A percentile compares a stretch with the other conserved stretches of the same genome.
phyloP scores from a whole-genome alignment of 2,888 invertebrate genomes.

The Ennomos erosarius region DNA sequence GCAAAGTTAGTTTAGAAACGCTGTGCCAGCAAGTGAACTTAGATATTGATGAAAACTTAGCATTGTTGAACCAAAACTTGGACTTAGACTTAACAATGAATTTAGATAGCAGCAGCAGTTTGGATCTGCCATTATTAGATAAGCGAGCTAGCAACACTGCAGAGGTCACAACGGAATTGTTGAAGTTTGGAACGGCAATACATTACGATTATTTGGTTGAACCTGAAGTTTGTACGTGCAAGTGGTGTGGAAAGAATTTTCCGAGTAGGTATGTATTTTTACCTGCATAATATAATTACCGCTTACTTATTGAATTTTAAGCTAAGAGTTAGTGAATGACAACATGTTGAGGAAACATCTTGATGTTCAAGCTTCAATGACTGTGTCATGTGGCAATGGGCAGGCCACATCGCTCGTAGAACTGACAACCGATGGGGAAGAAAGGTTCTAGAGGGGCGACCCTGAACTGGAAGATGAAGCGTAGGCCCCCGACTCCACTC shows the following conservation, averaged over 20 bases:
- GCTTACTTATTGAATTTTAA: neutral
- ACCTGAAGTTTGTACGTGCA: constrained; percentile 48
- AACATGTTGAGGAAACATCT: too few species aligned
- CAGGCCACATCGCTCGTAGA: too few species aligned
- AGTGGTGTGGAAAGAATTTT: constrained; percentile 46
- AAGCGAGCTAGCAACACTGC: neutral
- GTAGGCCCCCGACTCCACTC: too few species aligned
- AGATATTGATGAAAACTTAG: neutral
- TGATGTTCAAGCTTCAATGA: too few species aligned
- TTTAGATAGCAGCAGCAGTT: too few species aligned
- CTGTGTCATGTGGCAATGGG: too few species aligned
- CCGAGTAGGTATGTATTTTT: constrained; percentile 52
- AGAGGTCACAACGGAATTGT: constrained; percentile 10
- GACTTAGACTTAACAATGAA: too few species aligned
- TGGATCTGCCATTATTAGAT: too few species aligned
- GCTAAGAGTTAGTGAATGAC: too few species aligned
- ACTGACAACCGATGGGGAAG: too few species aligned
- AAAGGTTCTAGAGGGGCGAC: too few species aligned
- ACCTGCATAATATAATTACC: neutral
- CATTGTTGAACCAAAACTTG: neutral
- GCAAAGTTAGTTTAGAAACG: constrained; percentile 14
- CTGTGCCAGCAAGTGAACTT: neutral
- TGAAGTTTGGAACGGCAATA: constrained; percentile 35
- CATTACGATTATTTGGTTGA: constrained; percentile 51
- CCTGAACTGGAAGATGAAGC: too few species aligned